These are phyloP conservation scores for Drosophila fungiperda DNA, from an alignment of 2,888 invertebrate species.

Conservation along the genomic window DNA sequence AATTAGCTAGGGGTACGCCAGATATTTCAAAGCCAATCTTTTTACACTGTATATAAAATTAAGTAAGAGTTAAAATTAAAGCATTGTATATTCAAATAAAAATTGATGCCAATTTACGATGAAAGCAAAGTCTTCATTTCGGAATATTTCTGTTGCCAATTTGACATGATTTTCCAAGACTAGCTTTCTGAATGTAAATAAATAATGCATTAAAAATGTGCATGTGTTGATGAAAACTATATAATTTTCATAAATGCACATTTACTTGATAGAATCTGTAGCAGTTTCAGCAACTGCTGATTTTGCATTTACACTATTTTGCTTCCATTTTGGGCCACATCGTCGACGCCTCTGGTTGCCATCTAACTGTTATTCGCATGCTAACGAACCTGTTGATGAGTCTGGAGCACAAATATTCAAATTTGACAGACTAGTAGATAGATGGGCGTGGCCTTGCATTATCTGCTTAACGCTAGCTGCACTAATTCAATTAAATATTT, in stretches of 20 bases:
- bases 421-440: conserved; percentile 43
- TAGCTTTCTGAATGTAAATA: neutral
- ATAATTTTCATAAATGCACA: neutral
- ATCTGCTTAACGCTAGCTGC: conserved; percentile 75
- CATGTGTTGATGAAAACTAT: neutral
- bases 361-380: conserved; percentile 22
- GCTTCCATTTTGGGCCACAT: neutral
- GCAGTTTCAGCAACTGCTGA: neutral
- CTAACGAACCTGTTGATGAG: conserved; percentile 79
- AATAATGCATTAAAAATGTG: neutral
- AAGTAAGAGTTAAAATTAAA: neutral
- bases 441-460: conserved; percentile 59
- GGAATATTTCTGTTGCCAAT: neutral
- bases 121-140: no score
- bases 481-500: conserved; percentile 81
- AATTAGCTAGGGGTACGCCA: neutral
- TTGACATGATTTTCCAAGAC: neutral
- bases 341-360: neutral
- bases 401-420: conserved; percentile 65
- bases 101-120: no score
- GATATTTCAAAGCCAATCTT: neutral
- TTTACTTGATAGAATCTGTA: neutral
- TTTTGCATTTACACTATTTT: neutral
- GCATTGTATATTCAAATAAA: neutral
- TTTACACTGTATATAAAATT: no score